These are phyloP conservation scores for Dermatemys mawii DNA, from an alignment of 2,113 vertebrate genomes.

Conservation along the genomic window DNA sequence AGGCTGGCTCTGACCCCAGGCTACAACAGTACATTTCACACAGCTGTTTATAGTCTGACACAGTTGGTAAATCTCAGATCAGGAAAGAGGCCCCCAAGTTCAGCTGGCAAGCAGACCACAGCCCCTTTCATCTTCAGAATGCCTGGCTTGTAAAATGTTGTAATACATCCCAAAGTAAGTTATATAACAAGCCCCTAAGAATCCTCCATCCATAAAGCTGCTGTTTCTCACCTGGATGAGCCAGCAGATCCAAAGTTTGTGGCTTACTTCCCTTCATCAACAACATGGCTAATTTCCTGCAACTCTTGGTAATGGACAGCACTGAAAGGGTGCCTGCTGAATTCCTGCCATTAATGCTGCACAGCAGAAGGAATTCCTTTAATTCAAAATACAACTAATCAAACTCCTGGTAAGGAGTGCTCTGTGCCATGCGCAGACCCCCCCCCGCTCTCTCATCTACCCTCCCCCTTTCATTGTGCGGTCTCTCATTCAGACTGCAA, in stretches of 20 bases:
- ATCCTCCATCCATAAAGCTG: not conserved
- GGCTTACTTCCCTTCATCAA: not conserved
- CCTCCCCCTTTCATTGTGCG: not conserved
- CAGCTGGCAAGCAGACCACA: not conserved
- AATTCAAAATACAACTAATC: not conserved
- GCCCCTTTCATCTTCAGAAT: not conserved
- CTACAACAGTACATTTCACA: not conserved
- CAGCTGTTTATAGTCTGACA: not conserved
- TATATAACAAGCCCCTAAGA: conserved; percentile 7
- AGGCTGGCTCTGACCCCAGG: not conserved
- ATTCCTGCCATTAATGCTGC: not conserved
- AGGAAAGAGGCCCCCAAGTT: not conserved
- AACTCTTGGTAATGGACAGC: not conserved
- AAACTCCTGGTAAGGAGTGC: not conserved
- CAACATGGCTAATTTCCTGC: not conserved
- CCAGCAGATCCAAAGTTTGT: conserved; percentile 13
- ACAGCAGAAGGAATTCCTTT: not conserved
- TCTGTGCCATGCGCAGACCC: not conserved
- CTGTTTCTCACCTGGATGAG: not conserved
- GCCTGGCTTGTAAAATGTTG: not conserved
- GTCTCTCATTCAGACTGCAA: not conserved
- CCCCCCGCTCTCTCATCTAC: not conserved
- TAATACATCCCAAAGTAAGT: conserved; percentile 40
- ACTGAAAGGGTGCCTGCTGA: not conserved
- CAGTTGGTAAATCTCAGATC: not conserved